A percentile compares a stretch with the other conserved stretches of the same genome.
phyloP scores from a whole-genome alignment of 2,888 invertebrate species.

The Brachypalpus laphriformis region DNA sequence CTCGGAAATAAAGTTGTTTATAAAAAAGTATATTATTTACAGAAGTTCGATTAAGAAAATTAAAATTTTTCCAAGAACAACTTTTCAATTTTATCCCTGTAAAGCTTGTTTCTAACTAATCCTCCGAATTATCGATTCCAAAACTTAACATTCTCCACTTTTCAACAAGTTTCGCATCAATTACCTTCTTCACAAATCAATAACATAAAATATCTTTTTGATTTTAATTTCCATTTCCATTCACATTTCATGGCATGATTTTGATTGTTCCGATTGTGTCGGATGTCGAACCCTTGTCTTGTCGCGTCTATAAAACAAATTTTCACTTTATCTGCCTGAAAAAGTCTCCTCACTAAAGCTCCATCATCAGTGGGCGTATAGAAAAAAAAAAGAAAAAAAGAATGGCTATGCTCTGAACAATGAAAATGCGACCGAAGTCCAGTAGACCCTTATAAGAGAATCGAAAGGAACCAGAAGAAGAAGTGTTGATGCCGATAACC shows the following conservation, averaged over 20 bases:
- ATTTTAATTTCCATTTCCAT: background rate
- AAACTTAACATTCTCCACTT: background rate
- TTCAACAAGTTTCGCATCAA: background rate
- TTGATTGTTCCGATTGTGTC: slow-evolving; percentile 22
- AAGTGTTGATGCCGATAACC: background rate
- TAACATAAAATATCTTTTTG: background rate
- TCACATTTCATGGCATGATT: slow-evolving; percentile 14
- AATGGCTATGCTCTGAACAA: slow-evolving; percentile 1
- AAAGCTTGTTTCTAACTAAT: background rate
- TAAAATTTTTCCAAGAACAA: background rate
- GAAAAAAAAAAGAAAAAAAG: background rate
- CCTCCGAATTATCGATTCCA: background rate
- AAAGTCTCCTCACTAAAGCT: background rate
- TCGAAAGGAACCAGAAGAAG: background rate
- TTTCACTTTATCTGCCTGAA: slow-evolving; percentile 19
- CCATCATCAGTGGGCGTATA: background rate
- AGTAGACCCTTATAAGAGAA: background rate
- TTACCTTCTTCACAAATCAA: background rate
- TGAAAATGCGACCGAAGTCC: background rate
- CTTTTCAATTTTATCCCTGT: background rate
- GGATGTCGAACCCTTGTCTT: slow-evolving; percentile 54
- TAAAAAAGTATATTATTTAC: no score
- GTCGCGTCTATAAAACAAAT: slow-evolving; percentile 33
- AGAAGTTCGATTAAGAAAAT: no score
- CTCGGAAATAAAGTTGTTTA: no score